Percentiles rank a stretch among this genome's conserved stretches.
These are phyloP conservation scores for Anthopleura xanthogrammica DNA, from an alignment of 92 coral and sea anemone genomes.

Conservation along the genomic window DNA sequence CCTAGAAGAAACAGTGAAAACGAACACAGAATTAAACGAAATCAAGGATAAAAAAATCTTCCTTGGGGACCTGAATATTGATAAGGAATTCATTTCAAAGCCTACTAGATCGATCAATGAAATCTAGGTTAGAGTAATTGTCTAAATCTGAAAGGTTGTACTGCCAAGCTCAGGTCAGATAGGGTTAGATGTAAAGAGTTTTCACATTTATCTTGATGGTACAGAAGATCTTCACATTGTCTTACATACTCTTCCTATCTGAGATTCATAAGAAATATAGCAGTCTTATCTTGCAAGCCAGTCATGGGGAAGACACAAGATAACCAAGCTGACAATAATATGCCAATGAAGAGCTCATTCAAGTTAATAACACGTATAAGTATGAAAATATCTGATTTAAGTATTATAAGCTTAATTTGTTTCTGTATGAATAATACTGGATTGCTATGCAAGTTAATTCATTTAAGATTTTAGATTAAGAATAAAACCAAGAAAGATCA, in stretches of 20 bases:
- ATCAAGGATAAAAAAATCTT: not conserved
- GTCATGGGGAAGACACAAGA: not conserved
- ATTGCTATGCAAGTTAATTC: not conserved
- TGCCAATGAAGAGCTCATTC: not conserved
- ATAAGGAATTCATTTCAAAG: not conserved
- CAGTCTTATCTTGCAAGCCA: not conserved
- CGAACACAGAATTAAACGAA: not conserved
- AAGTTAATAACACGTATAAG: conserved; percentile 3
- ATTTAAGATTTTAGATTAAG: not conserved
- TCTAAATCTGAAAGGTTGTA: not conserved
- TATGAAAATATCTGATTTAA: conserved; percentile 1
- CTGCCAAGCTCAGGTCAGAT: not conserved
- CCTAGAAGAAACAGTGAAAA: not conserved
- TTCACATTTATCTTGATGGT: not conserved
- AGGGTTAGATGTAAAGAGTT: not conserved
- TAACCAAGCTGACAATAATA: conserved; percentile 4
- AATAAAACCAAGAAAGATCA: not conserved
- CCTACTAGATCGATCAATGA: not conserved
- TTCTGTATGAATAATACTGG: not conserved
- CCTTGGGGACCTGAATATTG: not conserved
- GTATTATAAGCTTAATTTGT: conserved; percentile 3
- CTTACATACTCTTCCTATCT: not conserved
- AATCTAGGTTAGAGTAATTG: not conserved
- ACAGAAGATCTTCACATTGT: conserved; percentile 6
- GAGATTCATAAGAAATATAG: not conserved